Evolutionary conservation across 2,797 vertebrate species (phyloP).

Genomic region (Smutsia temminckii): DNA sequence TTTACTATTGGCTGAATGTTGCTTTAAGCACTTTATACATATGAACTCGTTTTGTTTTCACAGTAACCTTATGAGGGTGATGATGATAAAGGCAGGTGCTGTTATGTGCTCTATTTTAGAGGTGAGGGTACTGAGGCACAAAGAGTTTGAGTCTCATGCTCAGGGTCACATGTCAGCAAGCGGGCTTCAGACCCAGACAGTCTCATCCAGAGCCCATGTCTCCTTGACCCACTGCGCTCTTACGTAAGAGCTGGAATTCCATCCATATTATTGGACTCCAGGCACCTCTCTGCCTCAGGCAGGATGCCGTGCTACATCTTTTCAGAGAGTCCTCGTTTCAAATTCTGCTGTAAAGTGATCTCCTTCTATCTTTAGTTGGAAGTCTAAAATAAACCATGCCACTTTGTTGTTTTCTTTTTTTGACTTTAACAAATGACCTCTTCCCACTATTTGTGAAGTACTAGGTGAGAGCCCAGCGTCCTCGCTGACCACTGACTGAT

Average conservation of each 20-base stretch:
- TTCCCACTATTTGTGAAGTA: not conserved
- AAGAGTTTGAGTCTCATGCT: not conserved
- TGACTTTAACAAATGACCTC: not conserved
- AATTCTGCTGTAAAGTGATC: not conserved
- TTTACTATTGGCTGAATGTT: not conserved
- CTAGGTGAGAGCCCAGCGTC: not conserved
- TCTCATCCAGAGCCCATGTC: not conserved
- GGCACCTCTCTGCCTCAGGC: not conserved
- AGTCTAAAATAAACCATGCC: not conserved
- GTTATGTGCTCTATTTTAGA: not conserved
- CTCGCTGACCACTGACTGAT: not conserved
- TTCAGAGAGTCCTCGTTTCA: not conserved
- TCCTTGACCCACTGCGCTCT: not conserved
- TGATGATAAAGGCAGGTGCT: not conserved
- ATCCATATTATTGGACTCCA: accelerated
- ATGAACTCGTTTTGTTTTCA: not conserved
- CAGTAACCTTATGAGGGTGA: not conserved
- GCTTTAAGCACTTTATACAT: not conserved
- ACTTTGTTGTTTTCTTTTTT: not conserved
- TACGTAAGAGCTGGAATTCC: not conserved
- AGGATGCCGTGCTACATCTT: not conserved
- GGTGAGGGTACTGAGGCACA: not conserved
- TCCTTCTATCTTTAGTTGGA: not conserved
- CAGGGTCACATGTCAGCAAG: not conserved
- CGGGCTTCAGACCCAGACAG: not conserved